Evolutionary conservation across 2,113 vertebrate species (phyloP).

Genomic region (Saccopteryx leptura): DNA sequence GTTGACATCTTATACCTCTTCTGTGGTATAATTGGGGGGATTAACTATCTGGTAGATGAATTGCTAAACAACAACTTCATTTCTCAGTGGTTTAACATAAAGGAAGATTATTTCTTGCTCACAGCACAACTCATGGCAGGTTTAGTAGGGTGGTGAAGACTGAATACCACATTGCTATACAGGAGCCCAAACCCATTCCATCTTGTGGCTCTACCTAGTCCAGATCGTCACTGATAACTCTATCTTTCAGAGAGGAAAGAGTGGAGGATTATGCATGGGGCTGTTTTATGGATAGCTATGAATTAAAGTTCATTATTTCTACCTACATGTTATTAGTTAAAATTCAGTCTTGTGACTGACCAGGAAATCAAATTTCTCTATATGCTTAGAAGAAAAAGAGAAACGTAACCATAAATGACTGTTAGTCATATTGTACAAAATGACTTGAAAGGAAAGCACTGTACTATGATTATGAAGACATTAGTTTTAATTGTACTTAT

Average conservation of each 20-base stretch:
- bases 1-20: background rate
- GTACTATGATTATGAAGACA: background rate
- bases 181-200: background rate
- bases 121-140: background rate
- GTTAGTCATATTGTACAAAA: background rate
- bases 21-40: background rate
- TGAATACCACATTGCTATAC: background rate
- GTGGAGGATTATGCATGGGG: background rate
- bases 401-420: background rate
- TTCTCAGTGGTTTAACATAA: background rate
- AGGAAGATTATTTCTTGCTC: background rate
- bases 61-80: background rate
- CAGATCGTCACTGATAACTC: background rate
- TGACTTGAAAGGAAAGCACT: constrained; percentile 19
- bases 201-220: background rate
- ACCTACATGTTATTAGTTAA: background rate
- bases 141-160: background rate
- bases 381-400: background rate
- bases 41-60: background rate
- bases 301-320: background rate
- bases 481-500: constrained; percentile 2
- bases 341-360: background rate
- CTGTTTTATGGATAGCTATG: background rate
- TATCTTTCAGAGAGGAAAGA: background rate
- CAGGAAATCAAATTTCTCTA: background rate